These are phyloP conservation scores for Altica lythri DNA, from an alignment of 2,888 invertebrate genomes.

Conservation along the genomic window DNA sequence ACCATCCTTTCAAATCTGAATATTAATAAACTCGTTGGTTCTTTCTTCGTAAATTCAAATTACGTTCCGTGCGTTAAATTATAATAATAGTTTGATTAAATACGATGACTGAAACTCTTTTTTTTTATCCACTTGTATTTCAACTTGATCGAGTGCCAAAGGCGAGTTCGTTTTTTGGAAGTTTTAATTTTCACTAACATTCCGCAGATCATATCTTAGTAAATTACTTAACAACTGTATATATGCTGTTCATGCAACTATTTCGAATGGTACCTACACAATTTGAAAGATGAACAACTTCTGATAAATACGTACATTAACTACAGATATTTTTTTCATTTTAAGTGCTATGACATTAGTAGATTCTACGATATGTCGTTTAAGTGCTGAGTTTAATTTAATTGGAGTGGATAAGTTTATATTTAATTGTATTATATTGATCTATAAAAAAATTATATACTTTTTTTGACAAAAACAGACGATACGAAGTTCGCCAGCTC, in stretches of 20 bases:
- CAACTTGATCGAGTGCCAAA: neutral
- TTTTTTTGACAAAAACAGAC: too few species aligned
- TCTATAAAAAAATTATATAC: neutral
- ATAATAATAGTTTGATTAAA: neutral
- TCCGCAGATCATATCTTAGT: neutral
- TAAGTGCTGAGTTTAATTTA: too few species aligned
- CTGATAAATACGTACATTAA: neutral
- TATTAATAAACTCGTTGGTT: too few species aligned
- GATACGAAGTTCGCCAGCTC: too few species aligned
- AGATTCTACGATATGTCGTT: too few species aligned
- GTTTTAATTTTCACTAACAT: constrained; percentile 1
- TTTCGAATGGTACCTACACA: too few species aligned
- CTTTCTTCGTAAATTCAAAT: neutral
- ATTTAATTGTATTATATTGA: neutral
- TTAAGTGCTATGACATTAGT: too few species aligned
- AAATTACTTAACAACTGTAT: neutral
- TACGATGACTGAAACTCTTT: neutral
- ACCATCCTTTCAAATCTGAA: neutral
- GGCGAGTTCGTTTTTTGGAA: neutral
- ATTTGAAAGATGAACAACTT: neutral
- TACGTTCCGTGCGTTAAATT: neutral
- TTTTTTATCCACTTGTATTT: neutral
- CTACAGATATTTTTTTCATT: too few species aligned
- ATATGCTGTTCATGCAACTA: neutral
- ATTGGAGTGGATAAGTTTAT: too few species aligned